Evolutionary conservation across 2,113 vertebrate species (phyloP), one percentile per base, ranked within the genome.

Genomic region (Prionailurus bengalensis): DNA sequence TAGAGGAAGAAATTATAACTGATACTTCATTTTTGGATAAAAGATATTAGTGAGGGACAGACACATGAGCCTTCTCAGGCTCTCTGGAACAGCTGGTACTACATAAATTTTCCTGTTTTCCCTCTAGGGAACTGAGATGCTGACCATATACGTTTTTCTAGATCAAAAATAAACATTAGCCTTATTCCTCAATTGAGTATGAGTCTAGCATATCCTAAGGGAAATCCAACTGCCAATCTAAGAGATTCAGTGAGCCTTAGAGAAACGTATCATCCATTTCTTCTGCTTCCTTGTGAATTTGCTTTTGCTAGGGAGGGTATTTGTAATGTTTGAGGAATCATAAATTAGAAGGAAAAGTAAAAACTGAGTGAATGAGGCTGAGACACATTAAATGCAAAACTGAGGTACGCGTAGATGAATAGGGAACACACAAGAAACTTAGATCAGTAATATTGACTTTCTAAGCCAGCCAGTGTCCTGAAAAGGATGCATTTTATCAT

Each of bases 121-220:
- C 68, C 96, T 96, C 83, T 48, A 94, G 85, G 85, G 92, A 92
- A 68, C 79, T 19, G 21, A 88, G 65, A 95, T 66, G 29, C 58
- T 97, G 95, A 96, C 89, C 80, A 65, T 88, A 89, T 73, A 91
- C 94, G 58, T 91, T 97, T 96, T 97, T 94, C 53, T 84, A 90
- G n/a, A 89, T 92, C 91, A 96, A 98, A 98, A 97, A 89, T 97
- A 98, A 97, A 95, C 27, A 94, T 55, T 87, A 68, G 27, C 12
- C 39, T 84, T 53, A 51, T n/a, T 13, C 17, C 90, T 76, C 70
- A 80, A 58, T 7, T 85, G 86, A 71, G 8, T 51, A 45, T 48
- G 76, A 96, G 51, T 66, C 63, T 36, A 88, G 29, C 23, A 42
- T 29, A 14, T 78, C 25, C 61, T 25, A 31, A 92, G 71, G 21